These are phyloP conservation scores for Darevskia mixta DNA, from an alignment of 2,797 vertebrate genomes.

Conservation along the genomic window DNA sequence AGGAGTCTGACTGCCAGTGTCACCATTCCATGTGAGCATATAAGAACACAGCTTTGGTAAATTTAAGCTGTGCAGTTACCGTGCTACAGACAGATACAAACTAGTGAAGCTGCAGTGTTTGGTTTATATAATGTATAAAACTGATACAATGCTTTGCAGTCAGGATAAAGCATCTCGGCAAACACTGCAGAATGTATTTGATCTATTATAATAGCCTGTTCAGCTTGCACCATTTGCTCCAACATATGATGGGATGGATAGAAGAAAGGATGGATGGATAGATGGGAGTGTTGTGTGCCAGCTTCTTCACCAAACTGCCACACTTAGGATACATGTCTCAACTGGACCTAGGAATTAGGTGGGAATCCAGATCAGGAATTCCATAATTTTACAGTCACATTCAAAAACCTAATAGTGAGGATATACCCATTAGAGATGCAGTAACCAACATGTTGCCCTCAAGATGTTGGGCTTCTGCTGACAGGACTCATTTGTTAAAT, in stretches of 20 bases:
- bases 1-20: conserved; percentile 2
- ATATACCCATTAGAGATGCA: background rate
- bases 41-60: conserved; percentile 6
- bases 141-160: background rate
- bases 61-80: background rate
- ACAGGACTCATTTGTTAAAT: too few species aligned
- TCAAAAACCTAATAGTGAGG: background rate
- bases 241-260: background rate
- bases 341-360: background rate
- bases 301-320: background rate
- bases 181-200: background rate
- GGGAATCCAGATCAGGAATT: background rate
- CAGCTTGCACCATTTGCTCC: background rate
- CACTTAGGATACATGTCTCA: background rate
- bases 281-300: too few species aligned
- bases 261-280: background rate
- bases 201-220: too few species aligned
- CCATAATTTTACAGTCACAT: background rate
- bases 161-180: background rate
- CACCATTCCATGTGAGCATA: conserved; percentile 14
- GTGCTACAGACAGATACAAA: background rate
- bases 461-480: too few species aligned
- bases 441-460: background rate
- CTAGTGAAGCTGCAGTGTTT: background rate
- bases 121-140: conserved; percentile 15